Base-by-base conservation (phyloP, 2,888 invertebrate species). In the Harmothoe impar region DNA sequence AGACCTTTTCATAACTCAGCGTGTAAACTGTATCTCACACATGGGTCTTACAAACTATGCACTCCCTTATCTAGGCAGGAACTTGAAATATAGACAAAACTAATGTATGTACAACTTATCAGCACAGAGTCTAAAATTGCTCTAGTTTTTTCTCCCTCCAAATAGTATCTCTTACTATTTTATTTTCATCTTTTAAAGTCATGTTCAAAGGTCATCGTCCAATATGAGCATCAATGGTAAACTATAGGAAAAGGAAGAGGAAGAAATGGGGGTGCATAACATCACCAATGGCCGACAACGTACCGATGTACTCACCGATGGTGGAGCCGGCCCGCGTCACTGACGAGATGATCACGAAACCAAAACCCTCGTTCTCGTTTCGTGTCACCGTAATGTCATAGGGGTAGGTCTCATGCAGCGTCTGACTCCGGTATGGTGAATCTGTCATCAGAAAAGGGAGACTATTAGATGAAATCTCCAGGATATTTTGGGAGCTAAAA, bases 301-400 rank as follows among this genome's bases (percentile, higher is more conserved):
- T 88, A 88, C 89, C 89, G 68, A 89, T 89, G 52, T 35, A 91
- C 92, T 95, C 94, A 95, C 96, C 96, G 93, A 96, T 94, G 90
- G 94, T 94, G 78, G 95, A 94, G 86, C 96, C 96, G 10, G 94
- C 93, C 91, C 95, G 94, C 51, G 95, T 95, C 85, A 95, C 95
- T 10, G 96, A 95, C 0, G 99, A 99, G 94, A 99, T 99, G 93
- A 99, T 99, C 86, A 99, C 99, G 96, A 99, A 99, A 20, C 99
- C 99, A 96, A 99, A 99, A 5, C 99, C 99, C 96, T 99, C 99
- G 93, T 97, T 98, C 94, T 99, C 99, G 95, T 97, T 97, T 89
- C 99, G 97, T 91, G 97, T 97, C 0, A 99, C 98, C 0, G 98
- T 98, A 5, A 99, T 98, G 96, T 99, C 98, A 94, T 99, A 99